phyloP scores from a whole-genome alignment of 2,113 vertebrate genomes.

The Hemiprocne comata region DNA sequence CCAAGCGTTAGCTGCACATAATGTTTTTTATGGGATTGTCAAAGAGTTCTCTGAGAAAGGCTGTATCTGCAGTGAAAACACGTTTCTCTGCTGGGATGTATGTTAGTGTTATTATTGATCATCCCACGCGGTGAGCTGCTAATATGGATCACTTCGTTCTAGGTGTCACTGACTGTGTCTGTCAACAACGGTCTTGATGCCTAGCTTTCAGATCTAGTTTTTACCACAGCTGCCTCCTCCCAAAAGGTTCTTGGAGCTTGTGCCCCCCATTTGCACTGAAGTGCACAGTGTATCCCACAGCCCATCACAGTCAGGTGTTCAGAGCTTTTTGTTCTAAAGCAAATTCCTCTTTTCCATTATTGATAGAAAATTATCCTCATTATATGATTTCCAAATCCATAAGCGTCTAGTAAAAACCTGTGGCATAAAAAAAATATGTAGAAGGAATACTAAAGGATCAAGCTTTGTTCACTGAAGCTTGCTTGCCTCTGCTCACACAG shows the following conservation, averaged over 20 bases:
- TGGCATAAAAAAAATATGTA: background rate
- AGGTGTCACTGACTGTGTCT: background rate
- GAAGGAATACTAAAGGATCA: background rate
- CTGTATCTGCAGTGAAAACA: background rate
- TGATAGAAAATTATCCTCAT: background rate
- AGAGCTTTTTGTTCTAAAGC: background rate
- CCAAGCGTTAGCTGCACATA: background rate
- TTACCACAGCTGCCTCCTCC: background rate
- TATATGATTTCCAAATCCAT: background rate
- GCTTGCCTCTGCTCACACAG: background rate
- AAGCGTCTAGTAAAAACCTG: background rate
- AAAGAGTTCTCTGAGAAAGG: background rate
- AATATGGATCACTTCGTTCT: background rate
- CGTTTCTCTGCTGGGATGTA: background rate
- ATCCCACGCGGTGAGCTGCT: accelerated
- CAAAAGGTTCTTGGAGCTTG: background rate
- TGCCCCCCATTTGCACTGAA: background rate
- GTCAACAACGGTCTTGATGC: background rate
- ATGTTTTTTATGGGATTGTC: background rate
- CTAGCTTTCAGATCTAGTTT: background rate
- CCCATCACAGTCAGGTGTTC: background rate
- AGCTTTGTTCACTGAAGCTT: background rate
- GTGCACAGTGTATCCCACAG: accelerated
- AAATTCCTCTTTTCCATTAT: background rate
- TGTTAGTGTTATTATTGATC: background rate